Evolutionary conservation across 2,113 vertebrate species (phyloP), one percentile per base, ranked within the genome.

Genomic region (Progne subis): DNA sequence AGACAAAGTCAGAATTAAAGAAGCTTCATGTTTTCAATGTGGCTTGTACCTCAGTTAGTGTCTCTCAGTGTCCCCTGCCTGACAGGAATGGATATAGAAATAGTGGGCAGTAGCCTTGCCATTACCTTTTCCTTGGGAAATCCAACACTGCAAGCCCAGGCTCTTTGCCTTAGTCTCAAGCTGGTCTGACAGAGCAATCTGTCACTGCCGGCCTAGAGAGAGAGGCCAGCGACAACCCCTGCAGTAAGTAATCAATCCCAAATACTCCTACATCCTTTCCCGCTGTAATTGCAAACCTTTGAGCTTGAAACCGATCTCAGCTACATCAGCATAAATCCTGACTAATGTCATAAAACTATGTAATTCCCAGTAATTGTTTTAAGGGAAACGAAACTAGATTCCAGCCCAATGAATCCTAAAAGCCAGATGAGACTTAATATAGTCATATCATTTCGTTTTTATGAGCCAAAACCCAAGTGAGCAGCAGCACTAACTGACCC

Each of bases 401-500:
- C 71, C 32, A 83, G 29, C 4, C 1, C 29, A 81, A 90, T 47
- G 72, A 93, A 86, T 90, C 18, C 63, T 69, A 77, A 80, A 92
- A 92, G 32, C 23, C 49, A 65, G 61, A 93, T 41, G 67, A 90
- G 18, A 53, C 18, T 61, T 65, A 52, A 80, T 85, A 55, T 26
- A 90, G 86, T 70, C 18, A 77, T 52, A 90, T 32, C 0, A 39
- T 53, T 92, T 76, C 12, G 76, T 68, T 91, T 95, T 92, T 72
- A 76, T 65, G 86, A 90, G 71, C 28, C 79, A 83, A 86, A 94
- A 46, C 32, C 52, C 82, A 92, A 85, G 70, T 46, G 70, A 88
- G 50, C 49, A 67, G 71, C 63, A 93, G 57, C 55, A 39, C 57
- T 92, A 87, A 74, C 83, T 90, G 79, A 96, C 90, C 79, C 37